Evolutionary conservation across 2,113 vertebrate genomes (phyloP).

Genomic region (Rafetus swinhoei): DNA sequence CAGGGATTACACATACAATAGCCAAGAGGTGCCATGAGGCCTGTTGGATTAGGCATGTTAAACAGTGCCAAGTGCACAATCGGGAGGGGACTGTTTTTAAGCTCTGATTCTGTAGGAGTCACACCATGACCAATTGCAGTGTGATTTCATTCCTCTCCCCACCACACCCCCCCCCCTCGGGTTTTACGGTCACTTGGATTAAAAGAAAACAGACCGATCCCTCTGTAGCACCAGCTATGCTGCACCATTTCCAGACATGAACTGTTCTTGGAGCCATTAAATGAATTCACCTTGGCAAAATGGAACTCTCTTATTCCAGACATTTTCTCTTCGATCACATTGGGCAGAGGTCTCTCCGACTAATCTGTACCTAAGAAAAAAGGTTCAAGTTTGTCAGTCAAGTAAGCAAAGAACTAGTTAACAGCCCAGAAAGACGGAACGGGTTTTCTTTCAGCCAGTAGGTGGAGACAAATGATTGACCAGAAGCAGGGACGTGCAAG

Average conservation of each 20-base stretch:
- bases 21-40: not conserved
- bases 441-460: too few species aligned
- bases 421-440: too few species aligned
- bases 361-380: not conserved
- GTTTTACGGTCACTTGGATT: not conserved
- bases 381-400: not conserved
- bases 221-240: fast-evolving
- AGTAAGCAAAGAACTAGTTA: too few species aligned
- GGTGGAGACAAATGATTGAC: too few species aligned
- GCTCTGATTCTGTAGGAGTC: not conserved
- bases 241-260: fast-evolving
- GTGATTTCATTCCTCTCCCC: not conserved
- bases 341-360: fast-evolving
- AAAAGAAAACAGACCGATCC: not conserved
- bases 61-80: not conserved
- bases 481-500: too few species aligned
- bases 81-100: not conserved
- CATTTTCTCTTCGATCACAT: fast-evolving
- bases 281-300: not conserved
- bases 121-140: not conserved
- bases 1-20: not conserved
- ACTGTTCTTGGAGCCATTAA: not conserved
- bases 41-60: not conserved
- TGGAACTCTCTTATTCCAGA: not conserved
- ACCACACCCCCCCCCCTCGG: too few species aligned